Evolutionary conservation across 2,113 vertebrate species (phyloP).

Genomic region (Drymodes brunneopygia): DNA sequence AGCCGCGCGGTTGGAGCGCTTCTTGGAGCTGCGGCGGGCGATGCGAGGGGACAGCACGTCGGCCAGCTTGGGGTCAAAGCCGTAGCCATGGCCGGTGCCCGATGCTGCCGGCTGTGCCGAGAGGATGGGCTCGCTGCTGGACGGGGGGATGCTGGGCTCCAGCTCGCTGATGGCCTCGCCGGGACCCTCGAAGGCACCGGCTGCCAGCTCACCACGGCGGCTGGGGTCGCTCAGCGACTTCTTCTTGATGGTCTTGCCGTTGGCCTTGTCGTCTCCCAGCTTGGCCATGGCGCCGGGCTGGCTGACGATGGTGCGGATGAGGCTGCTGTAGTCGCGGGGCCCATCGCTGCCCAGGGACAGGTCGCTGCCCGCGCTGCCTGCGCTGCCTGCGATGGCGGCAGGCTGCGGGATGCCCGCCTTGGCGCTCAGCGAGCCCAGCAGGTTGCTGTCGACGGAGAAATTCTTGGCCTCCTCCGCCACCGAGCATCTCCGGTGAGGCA

Average conservation of each 20-base stretch:
- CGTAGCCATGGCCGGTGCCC: background rate
- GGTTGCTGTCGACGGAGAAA: slow-evolving; percentile 95
- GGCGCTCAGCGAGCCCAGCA: slow-evolving; percentile 83
- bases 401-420: slow-evolving; percentile 76
- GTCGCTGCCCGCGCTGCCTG: slow-evolving; percentile 87
- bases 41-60: slow-evolving; percentile 59
- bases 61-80: slow-evolving; percentile 50
- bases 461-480: slow-evolving; percentile 78
- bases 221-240: slow-evolving; percentile 98
- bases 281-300: slow-evolving; percentile 87
- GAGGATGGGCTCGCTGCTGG: slow-evolving; percentile 93
- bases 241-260: slow-evolving; percentile 91
- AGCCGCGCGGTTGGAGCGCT: slow-evolving; percentile 77
- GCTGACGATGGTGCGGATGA: slow-evolving; percentile 90
- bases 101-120: slow-evolving; percentile 75
- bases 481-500: slow-evolving; percentile 85
- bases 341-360: slow-evolving; percentile 88
- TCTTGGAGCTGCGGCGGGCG: slow-evolving; percentile 81
- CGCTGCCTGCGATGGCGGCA: slow-evolving; percentile 69
- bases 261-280: slow-evolving; percentile 83
- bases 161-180: slow-evolving; percentile 85
- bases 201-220: slow-evolving; percentile 79
- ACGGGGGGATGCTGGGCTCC: slow-evolving; percentile 85
- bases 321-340: slow-evolving; percentile 84
- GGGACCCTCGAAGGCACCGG: slow-evolving; percentile 71